phyloP scores from a whole-genome alignment of 2,113 vertebrate species.

The Chitala chitala region DNA sequence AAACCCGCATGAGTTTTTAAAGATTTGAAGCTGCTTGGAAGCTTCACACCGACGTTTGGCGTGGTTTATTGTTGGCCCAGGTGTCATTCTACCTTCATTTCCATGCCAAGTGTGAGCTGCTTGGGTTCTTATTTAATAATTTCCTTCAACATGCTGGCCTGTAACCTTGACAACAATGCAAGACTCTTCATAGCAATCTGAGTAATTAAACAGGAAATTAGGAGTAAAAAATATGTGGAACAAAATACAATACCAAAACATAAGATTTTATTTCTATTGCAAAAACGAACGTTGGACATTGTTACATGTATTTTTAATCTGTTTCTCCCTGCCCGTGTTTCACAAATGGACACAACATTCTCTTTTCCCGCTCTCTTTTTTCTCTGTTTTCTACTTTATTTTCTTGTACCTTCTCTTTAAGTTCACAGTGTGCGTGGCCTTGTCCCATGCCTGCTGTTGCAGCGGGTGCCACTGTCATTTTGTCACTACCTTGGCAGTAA shows the following conservation, averaged over 20 bases:
- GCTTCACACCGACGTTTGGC: background rate
- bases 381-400: background rate
- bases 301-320: too few relatives aligned
- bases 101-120: background rate
- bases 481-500: background rate
- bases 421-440: too few relatives aligned
- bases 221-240: background rate
- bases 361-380: background rate
- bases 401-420: too few relatives aligned
- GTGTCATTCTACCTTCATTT: background rate
- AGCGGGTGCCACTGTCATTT: background rate
- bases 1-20: too few relatives aligned
- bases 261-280: background rate
- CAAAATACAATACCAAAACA: background rate
- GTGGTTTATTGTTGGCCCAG: background rate
- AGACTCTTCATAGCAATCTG: background rate
- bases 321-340: background rate
- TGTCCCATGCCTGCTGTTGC: background rate
- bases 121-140: background rate
- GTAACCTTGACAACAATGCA: background rate
- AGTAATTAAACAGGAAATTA: constrained; percentile 14
- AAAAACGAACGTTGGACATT: background rate
- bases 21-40: background rate
- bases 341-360: background rate
- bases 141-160: background rate